Percentiles rank a stretch among this genome's conserved stretches.
These are phyloP conservation scores for Troglohyphantes excavatus DNA, from an alignment of 2,888 invertebrate genomes.

Conservation along the genomic window DNA sequence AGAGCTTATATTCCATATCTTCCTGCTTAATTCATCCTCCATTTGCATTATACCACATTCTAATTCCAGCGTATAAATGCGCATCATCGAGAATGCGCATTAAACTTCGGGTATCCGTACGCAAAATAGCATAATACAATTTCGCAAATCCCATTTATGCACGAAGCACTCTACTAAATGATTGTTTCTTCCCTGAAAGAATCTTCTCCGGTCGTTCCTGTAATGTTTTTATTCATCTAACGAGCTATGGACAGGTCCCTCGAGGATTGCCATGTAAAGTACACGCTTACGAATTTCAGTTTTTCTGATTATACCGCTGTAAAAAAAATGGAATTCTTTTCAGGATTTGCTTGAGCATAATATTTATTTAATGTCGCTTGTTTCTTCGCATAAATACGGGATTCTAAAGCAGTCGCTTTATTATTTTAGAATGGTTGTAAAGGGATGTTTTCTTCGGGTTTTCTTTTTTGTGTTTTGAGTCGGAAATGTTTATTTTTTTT, in stretches of 20 bases:
- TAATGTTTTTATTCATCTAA: constrained; percentile 12
- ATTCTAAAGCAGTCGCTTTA: background rate
- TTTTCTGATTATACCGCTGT: constrained; percentile 2
- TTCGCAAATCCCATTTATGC: constrained; percentile 15
- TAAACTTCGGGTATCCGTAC: background rate
- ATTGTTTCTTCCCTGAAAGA: background rate
- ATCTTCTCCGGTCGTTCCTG: background rate
- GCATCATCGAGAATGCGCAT: background rate
- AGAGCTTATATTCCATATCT: background rate
- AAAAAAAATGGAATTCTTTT: background rate
- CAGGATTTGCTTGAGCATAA: background rate
- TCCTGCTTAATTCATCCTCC: background rate
- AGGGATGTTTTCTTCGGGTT: background rate
- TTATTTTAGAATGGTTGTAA: background rate
- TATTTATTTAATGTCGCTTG: constrained; percentile 9
- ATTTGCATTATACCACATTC: background rate
- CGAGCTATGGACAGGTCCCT: constrained; percentile 17
- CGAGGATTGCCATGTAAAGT: constrained; percentile 13
- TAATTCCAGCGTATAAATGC: background rate
- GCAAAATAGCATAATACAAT: constrained; percentile 18
- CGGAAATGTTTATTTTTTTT: too few relatives aligned
- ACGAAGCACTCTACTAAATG: background rate
- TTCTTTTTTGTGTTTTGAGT: too few relatives aligned
- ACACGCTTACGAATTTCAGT: background rate
- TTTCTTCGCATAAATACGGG: background rate